These are phyloP conservation scores for Drosophila saltans DNA, from an alignment of 1,140 invertebrate species.

Conservation along the genomic window DNA sequence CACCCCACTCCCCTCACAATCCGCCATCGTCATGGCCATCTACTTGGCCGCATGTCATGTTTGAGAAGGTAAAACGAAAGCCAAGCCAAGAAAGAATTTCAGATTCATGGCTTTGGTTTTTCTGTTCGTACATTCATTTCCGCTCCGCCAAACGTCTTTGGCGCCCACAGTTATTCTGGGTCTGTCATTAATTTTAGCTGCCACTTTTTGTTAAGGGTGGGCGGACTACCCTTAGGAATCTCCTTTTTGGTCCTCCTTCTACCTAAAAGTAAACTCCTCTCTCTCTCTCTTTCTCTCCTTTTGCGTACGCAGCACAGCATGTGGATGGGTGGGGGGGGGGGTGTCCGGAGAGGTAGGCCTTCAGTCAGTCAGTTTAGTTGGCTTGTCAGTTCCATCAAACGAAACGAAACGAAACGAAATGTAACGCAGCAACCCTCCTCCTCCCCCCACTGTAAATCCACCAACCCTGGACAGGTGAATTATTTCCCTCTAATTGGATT, in stretches of 20 bases:
- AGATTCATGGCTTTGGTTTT: slow-evolving; percentile 70
- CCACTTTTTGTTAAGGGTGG: not conserved
- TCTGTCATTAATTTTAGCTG: slow-evolving; percentile 60
- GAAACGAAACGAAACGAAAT: not conserved
- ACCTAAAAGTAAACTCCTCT: not conserved
- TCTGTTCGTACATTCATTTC: slow-evolving; percentile 75
- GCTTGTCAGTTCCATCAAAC: slow-evolving; percentile 73
- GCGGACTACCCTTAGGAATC: slow-evolving; percentile 29
- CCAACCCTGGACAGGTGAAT: slow-evolving; percentile 74
- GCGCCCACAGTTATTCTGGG: slow-evolving; percentile 46
- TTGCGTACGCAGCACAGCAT: slow-evolving; percentile 46
- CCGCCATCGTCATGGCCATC: slow-evolving; percentile 18
- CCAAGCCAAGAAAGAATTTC: slow-evolving; percentile 60
- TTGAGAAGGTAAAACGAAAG: slow-evolving; percentile 54
- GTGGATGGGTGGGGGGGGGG: not conserved
- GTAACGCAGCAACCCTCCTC: slow-evolving; percentile 30
- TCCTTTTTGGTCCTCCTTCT: not conserved
- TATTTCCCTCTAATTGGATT: slow-evolving; percentile 83
- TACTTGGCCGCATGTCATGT: slow-evolving; percentile 67
- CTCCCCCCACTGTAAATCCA: not conserved
- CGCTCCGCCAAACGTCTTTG: slow-evolving; percentile 59
- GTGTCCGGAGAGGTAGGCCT: slow-evolving; percentile 30
- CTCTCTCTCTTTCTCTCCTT: not conserved
- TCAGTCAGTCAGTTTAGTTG: slow-evolving; percentile 56
- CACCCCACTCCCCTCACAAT: not conserved